A percentile compares a stretch with the other conserved stretches of the same genome.
Conservation (phyloP, 2,888 invertebrate genomes). For the Oxystoma pomonae region DNA sequence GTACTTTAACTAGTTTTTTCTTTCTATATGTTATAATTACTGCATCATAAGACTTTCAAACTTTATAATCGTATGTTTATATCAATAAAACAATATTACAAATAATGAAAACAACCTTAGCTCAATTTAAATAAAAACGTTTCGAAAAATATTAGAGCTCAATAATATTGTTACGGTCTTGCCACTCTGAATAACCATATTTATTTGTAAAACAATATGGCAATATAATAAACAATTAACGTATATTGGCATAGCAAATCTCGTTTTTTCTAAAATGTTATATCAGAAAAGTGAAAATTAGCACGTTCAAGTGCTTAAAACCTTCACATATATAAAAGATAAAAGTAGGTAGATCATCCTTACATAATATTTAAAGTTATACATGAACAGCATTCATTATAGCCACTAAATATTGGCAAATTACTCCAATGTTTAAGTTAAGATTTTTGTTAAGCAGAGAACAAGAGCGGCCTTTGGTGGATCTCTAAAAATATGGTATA, state of each 20-base stretch:
- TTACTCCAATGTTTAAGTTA: no score
- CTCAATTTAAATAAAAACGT: constrained; percentile 50
- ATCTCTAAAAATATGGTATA: not conserved
- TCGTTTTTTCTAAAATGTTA: constrained; percentile 8
- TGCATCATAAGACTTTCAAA: no score
- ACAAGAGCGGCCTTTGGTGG: not conserved
- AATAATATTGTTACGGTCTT: constrained; percentile 49
- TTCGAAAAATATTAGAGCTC: constrained; percentile 49
- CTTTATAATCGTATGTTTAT: constrained; percentile 39
- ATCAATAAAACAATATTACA: constrained; percentile 49
- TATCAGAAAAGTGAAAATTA: constrained; percentile 19
- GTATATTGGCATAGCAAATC: constrained; percentile 23
- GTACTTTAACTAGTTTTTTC: no score
- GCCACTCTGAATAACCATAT: constrained; percentile 54
- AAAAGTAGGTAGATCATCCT: constrained; percentile 38
- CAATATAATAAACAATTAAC: constrained; percentile 34
- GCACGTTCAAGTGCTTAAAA: constrained; percentile 28
- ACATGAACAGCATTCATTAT: constrained; percentile 20
- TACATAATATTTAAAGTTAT: constrained; percentile 33
- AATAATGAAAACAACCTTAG: constrained; percentile 49
- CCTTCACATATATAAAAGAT: constrained; percentile 35
- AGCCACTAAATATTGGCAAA: constrained; percentile 21
- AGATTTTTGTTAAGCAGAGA: not conserved
- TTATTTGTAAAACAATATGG: constrained; percentile 32
- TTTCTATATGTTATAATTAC: no score